Evolutionary conservation across 2,113 vertebrate genomes (phyloP).

Genomic region (Petaurus breviceps): DNA sequence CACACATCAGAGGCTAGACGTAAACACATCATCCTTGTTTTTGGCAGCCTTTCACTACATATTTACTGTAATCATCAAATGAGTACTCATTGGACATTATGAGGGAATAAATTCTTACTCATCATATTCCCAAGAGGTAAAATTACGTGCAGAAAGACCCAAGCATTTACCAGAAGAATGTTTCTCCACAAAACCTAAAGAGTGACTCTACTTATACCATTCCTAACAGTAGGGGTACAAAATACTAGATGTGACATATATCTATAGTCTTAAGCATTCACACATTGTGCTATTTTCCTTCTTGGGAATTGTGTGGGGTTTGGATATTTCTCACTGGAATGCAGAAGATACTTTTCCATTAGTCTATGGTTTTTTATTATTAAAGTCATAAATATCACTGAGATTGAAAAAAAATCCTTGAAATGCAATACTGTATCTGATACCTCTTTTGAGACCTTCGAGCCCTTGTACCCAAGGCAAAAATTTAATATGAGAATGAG

Average conservation of each 20-base stretch:
- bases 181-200: constrained; percentile 25
- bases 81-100: constrained; percentile 37
- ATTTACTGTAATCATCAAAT: background rate
- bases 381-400: constrained; percentile 35
- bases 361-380: background rate
- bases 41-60: background rate
- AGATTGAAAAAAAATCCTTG: constrained; percentile 3
- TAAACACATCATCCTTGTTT: background rate
- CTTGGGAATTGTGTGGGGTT: background rate
- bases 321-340: constrained; percentile 20
- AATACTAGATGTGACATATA: background rate
- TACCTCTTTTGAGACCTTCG: constrained; percentile 3
- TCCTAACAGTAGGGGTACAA: background rate
- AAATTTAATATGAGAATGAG: background rate
- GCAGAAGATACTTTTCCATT: background rate
- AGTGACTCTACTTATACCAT: constrained; percentile 37
- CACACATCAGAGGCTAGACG: background rate
- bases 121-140: background rate
- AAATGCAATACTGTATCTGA: constrained; percentile 30
- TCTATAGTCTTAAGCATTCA: background rate
- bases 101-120: background rate
- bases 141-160: background rate
- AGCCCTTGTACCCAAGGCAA: constrained; percentile 14
- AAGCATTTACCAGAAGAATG: constrained; percentile 10
- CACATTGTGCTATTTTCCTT: background rate